These are phyloP conservation scores for Orthosia gothica DNA, from an alignment of 2,888 invertebrate species.

Conservation along the genomic window DNA sequence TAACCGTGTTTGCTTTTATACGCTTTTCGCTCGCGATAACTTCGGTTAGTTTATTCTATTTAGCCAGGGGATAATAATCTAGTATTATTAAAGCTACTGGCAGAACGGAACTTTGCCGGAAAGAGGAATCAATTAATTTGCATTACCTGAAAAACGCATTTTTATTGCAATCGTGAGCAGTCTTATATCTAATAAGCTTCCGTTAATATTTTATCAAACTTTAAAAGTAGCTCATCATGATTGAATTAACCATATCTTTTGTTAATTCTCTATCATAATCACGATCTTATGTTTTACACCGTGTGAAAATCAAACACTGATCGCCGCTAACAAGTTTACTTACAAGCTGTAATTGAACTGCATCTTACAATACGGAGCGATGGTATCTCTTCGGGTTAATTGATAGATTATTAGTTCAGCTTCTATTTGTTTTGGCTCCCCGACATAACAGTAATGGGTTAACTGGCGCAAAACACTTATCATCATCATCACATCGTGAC, in stretches of 20 bases:
- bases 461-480: conserved; percentile 77
- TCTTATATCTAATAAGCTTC: neutral
- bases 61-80: conserved; percentile 68
- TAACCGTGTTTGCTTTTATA: conserved; percentile 76
- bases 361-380: conserved; percentile 63
- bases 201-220: conserved; percentile 1
- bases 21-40: conserved; percentile 71
- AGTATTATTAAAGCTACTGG: conserved; percentile 51
- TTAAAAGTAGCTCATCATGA: conserved; percentile 7
- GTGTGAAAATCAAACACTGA: conserved; percentile 60
- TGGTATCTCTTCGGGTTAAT: conserved; percentile 61
- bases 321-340: conserved; percentile 54
- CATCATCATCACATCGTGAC: conserved; percentile 79
- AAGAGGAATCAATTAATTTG: conserved; percentile 41
- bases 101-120: conserved; percentile 27
- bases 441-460: conserved; percentile 72
- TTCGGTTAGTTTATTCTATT: conserved; percentile 71
- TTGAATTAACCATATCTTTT: conserved; percentile 30
- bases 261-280: conserved; percentile 45
- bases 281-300: conserved; percentile 46
- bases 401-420: conserved; percentile 60
- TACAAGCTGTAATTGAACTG: conserved; percentile 65
- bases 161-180: conserved; percentile 5
- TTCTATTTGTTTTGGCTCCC: conserved; percentile 64
- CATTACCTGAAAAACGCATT: conserved; percentile 32